Base-by-base conservation (phyloP, 2,888 invertebrate species). In the Apodemia duryi region DNA sequence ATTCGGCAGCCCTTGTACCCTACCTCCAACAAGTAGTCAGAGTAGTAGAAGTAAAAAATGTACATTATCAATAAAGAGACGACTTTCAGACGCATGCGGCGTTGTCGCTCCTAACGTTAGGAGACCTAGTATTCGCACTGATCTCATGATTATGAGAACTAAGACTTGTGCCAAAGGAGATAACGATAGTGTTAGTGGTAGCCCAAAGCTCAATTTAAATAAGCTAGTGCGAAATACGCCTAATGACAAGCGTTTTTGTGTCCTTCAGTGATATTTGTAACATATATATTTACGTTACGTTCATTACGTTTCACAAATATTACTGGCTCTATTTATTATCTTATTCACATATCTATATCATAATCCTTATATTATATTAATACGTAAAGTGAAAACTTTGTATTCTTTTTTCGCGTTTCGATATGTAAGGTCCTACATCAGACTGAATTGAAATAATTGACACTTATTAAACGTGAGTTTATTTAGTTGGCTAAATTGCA, bases 51-150 rank as follows among this genome's bases (percentile, higher is more conserved):
- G 94, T 77, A 95, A 95, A 80, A 95, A 95, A 83, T 95, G 95
- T 76, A 95, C 96, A 3, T 90, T 97, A 65, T 96, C 96, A 61
- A 96, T 97, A 70, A 96, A 97, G 75, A 92, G 97, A 67, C 93
- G 96, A 64, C 88, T 97, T 73, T 97, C 97, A 71, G 97, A 97
- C 78, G 97, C 97, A 1, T 97, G 97, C 77, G 97, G 97, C 5
- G 96, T 97, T 6, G 96, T 97, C 29, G 96, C 97, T n/a, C 96
- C 97, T 2, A 97, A 97, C 79, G 97, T 96, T 0, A 92, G 97
- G 64, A 92, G 97, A 61, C 97, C 97, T 46, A 97, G 97, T 84
- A 96, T 98, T 72, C 93, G 97, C 69, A 97, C 97, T 6, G 97
- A 98, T 83, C 93, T 97, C 73, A 95, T 97, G 94, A 95, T 97